Evolutionary conservation across 2,888 invertebrate genomes (phyloP), one percentile per base, ranked within the genome.

Genomic region (Congeria kusceri): DNA sequence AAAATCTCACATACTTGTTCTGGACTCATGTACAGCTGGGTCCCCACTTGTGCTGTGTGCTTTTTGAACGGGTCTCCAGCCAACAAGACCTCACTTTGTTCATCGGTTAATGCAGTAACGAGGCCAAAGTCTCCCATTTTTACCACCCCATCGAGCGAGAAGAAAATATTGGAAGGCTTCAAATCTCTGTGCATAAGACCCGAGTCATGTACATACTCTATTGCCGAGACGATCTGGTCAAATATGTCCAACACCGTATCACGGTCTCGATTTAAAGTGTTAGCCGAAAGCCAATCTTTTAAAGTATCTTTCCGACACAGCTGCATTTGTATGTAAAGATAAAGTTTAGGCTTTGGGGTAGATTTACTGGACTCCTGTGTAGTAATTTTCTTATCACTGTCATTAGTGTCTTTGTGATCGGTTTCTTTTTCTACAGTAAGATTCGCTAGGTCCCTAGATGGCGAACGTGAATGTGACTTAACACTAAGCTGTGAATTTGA

Each of bases 81-180:
- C 29, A 76, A 66, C 47, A 76, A 53, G 11, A 56, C 44, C 39
- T 86, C 86, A 65, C 81, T 79, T 44, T 86, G 80, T 67, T 86
- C 86, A 53, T 87, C 96, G 59, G 95, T 95, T 95, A 97, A 96
- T 27, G 96, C 96, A 4, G 99, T 98, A 15, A 98, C 99, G n/a
- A 99, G 95, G 0, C 99, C 99, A 94, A 99, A 99, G 94, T 99
- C 99, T 0, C 99, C 99, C 70, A 99, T 97, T 95, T 99, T 99
- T 11, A 99, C 96, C 90, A 95, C 95, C 0, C 97, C 97, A 93
- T 98, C 97, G 84, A 96, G 95, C 0, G 98, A 97, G 94, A 99
- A 99, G 94, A 99, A 97, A 88, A 98, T 97, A 92, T 98, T 98
- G 80, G 97, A 97, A 0, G 97, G 97, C 95, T 99, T 99, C 49